Evolutionary conservation across 2,888 invertebrate species (phyloP).

Genomic region (Mythimna loreyi): DNA sequence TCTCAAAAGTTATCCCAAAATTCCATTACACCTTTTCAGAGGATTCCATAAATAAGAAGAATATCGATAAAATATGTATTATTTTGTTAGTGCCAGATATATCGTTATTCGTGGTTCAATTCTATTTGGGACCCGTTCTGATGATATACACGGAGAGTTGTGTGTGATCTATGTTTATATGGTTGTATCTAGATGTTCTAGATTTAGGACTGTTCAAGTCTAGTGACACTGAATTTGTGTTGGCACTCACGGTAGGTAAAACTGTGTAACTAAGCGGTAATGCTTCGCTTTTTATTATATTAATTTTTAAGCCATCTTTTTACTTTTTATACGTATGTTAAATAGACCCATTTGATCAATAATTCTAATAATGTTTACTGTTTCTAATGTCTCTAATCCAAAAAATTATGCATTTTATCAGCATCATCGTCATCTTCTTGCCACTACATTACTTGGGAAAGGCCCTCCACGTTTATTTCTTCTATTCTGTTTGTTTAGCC

Average conservation of each 20-base stretch:
- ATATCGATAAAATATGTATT: slow-evolving; percentile 56
- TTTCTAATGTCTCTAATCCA: too few relatives aligned
- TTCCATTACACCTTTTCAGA: slow-evolving; percentile 50
- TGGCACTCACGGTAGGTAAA: slow-evolving; percentile 8
- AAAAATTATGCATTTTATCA: too few relatives aligned
- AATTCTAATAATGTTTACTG: too few relatives aligned
- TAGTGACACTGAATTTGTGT: slow-evolving; percentile 55
- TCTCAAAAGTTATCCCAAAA: slow-evolving; percentile 31
- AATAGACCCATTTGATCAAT: too few relatives aligned
- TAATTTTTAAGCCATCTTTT: too few relatives aligned
- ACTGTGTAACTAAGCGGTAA: too few relatives aligned
- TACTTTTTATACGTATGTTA: too few relatives aligned
- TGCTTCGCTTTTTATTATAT: too few relatives aligned
- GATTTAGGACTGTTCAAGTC: slow-evolving; percentile 62
- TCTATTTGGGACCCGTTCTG: slow-evolving; percentile 78
- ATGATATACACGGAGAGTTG: slow-evolving; percentile 73
- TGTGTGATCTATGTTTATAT: slow-evolving; percentile 51
- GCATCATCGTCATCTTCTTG: too few relatives aligned
- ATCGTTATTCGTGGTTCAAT: slow-evolving; percentile 70
- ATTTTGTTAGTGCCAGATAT: slow-evolving; percentile 55
- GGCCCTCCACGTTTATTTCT: too few relatives aligned
- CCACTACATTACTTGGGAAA: too few relatives aligned
- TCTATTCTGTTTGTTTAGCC: too few relatives aligned
- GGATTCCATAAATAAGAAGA: slow-evolving; percentile 54
- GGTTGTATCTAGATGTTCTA: slow-evolving; percentile 61